Conservation (phyloP, 1,140 invertebrate species). For the Cotesia vestalis region DNA sequence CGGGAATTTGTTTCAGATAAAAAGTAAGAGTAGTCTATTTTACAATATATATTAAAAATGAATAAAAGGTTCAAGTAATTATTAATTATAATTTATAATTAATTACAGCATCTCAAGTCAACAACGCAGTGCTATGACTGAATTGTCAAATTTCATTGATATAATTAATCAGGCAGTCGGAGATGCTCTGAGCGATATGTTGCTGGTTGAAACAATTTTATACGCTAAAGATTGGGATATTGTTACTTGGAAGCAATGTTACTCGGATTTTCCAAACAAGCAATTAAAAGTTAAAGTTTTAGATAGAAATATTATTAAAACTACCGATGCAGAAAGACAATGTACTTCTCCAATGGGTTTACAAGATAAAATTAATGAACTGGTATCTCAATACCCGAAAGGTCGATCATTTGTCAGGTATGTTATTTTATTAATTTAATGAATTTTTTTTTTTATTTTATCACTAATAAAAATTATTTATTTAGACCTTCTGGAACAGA, state of each 20-base stretch:
- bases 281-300: slow-evolving; percentile 89
- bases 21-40: slow-evolving; percentile 42
- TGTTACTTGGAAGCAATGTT: slow-evolving; percentile 81
- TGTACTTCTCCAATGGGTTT: slow-evolving; percentile 83
- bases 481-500: slow-evolving; percentile 95
- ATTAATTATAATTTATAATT: slow-evolving; percentile 28
- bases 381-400: slow-evolving; percentile 74
- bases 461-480: slow-evolving; percentile 29
- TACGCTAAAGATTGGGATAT: slow-evolving; percentile 81
- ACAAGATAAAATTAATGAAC: slow-evolving; percentile 81
- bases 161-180: slow-evolving; percentile 96
- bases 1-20: slow-evolving; percentile 54
- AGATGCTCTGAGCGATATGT: slow-evolving; percentile 95
- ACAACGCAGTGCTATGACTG: slow-evolving; percentile 67
- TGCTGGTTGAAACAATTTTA: slow-evolving; percentile 92
- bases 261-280: slow-evolving; percentile 87
- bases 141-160: slow-evolving; percentile 77
- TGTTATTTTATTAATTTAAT: slow-evolving; percentile 30
- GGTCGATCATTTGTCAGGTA: slow-evolving; percentile 89
- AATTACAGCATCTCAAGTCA: slow-evolving; percentile 54
- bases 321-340: slow-evolving; percentile 84
- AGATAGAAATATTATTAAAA: slow-evolving; percentile 85
- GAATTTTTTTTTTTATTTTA: slow-evolving; percentile 9
- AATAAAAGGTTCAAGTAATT: background rate
- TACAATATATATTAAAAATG: background rate